These are phyloP conservation scores for Cheilosia vernalis DNA, from an alignment of 2,888 invertebrate species.

Conservation along the genomic window DNA sequence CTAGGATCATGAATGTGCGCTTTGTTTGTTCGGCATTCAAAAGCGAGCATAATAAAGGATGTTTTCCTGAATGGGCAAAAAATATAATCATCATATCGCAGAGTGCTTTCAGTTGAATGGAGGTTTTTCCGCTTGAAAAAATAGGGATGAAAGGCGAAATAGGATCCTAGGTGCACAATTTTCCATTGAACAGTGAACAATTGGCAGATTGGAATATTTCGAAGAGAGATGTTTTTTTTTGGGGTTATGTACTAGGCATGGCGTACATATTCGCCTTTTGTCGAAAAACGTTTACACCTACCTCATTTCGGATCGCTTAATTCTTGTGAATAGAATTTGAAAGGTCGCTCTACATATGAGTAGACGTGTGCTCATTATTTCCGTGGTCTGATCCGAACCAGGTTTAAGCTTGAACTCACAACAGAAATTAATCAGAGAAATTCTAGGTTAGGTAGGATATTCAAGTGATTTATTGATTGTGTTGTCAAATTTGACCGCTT, in stretches of 20 bases:
- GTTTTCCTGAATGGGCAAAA: constrained; percentile 56
- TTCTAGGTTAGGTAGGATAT: no score
- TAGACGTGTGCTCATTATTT: no score
- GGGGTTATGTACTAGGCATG: background rate
- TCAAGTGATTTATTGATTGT: no score
- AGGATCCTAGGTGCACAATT: constrained; percentile 47
- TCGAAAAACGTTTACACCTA: no score
- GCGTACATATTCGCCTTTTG: no score
- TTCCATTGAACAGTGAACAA: constrained; percentile 26
- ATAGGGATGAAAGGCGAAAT: constrained; percentile 50
- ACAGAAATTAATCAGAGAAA: no score
- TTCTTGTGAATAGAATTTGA: no score
- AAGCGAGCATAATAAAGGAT: constrained; percentile 43
- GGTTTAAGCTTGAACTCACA: no score
- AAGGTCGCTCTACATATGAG: no score
- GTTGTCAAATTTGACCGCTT: no score
- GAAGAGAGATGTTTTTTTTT: background rate
- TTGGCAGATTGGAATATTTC: constrained; percentile 29
- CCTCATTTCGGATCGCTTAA: no score
- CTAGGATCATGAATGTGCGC: constrained; percentile 42
- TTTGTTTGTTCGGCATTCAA: constrained; percentile 49
- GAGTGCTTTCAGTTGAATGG: constrained; percentile 66
- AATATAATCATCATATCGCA: constrained; percentile 58
- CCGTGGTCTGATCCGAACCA: no score
- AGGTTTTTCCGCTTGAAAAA: constrained; percentile 56